Evolutionary conservation across 2,888 invertebrate genomes (phyloP).

Genomic region (Phengaris arion): DNA sequence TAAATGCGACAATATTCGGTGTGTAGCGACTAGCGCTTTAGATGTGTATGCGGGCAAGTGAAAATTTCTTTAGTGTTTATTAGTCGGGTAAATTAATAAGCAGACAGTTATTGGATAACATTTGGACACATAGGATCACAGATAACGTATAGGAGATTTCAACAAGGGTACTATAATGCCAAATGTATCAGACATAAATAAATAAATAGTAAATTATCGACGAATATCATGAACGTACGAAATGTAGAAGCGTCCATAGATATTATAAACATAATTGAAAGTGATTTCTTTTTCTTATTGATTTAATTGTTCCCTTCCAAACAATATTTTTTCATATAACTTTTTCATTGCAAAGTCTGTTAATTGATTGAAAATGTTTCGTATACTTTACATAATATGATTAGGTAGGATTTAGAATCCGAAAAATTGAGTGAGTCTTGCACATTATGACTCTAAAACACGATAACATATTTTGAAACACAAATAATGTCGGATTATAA

Average conservation of each 20-base stretch:
- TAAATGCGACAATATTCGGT: constrained; percentile 59
- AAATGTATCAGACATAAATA: too few relatives aligned
- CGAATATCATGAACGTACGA: too few relatives aligned
- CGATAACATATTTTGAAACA: not conserved
- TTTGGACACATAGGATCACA: not conserved
- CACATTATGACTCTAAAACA: not conserved
- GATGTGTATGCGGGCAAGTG: not conserved
- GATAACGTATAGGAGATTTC: not conserved
- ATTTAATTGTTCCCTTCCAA: too few relatives aligned
- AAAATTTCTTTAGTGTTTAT: not conserved
- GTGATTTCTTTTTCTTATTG: too few relatives aligned
- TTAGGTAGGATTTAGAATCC: not conserved
- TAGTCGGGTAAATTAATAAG: not conserved
- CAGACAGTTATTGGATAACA: too few relatives aligned
- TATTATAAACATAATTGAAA: too few relatives aligned
- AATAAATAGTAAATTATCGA: too few relatives aligned
- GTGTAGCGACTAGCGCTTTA: constrained; percentile 46
- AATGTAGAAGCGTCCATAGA: too few relatives aligned
- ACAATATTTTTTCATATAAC: too few relatives aligned
- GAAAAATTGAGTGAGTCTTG: not conserved
- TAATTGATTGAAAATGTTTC: not conserved
- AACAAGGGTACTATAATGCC: too few relatives aligned
- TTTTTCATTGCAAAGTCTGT: too few relatives aligned
- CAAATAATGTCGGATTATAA: not conserved
- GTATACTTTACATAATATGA: not conserved